phyloP scores from a whole-genome alignment of 2,113 vertebrate genomes.

The Poeciliopsis occidentalis region DNA sequence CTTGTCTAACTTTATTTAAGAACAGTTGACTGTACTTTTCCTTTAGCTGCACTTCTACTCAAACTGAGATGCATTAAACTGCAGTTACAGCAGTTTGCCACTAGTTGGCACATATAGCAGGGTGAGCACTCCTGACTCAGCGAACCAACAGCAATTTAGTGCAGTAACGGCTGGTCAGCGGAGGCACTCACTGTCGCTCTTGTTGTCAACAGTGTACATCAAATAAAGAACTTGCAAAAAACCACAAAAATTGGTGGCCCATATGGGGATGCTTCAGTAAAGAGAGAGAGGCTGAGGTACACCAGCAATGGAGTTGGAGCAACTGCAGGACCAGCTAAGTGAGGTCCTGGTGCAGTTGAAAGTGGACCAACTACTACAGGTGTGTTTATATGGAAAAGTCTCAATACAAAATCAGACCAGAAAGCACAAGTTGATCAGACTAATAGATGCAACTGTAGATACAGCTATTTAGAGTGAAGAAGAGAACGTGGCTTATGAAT shows the following conservation, averaged over 20 bases:
- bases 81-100: no score
- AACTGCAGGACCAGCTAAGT: not conserved
- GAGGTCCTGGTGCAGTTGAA: not conserved
- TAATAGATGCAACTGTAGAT: slow-evolving; percentile 5
- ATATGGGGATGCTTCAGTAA: slow-evolving; percentile 13
- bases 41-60: no score
- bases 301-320: slow-evolving; percentile 7
- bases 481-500: not conserved
- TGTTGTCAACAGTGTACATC: no score
- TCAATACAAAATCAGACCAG: not conserved
- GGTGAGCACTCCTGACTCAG: no score
- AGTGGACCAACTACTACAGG: not conserved
- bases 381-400: not conserved
- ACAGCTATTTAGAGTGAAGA: slow-evolving; percentile 5
- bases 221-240: no score
- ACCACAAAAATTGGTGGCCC: slow-evolving; percentile 26
- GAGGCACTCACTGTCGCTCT: no score
- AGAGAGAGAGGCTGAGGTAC: not conserved
- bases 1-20: no score
- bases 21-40: no score
- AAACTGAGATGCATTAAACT: no score
- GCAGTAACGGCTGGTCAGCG: no score
- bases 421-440: slow-evolving; percentile 14
- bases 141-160: no score
- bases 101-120: no score